phyloP scores from a whole-genome alignment of 1,140 invertebrate species.

The Diorhabda elongata region DNA sequence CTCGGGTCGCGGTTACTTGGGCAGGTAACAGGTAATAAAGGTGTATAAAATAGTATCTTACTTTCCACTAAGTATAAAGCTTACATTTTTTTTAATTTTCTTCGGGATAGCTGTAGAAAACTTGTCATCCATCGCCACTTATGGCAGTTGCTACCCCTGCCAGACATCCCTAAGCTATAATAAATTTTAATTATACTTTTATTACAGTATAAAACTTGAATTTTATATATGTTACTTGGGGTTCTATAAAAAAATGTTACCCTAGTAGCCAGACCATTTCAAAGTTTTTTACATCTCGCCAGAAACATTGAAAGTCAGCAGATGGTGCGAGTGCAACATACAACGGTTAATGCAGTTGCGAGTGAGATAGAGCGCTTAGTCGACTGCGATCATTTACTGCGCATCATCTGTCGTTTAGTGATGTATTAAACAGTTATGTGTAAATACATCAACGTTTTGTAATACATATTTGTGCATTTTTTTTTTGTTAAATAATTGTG shows the following conservation, averaged over 20 bases:
- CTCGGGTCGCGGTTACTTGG: no score
- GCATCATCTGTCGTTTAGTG: neutral
- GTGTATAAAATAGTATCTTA: no score
- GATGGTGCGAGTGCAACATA: neutral
- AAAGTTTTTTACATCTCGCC: neutral
- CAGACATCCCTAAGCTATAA: no score
- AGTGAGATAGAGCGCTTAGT: slow-evolving; percentile 3
- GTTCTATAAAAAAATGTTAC: slow-evolving; percentile 1
- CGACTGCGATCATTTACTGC: neutral
- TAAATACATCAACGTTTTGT: slow-evolving; percentile 3
- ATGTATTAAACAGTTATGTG: neutral
- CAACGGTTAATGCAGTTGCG: neutral
- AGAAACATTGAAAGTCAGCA: neutral
- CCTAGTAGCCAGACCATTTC: neutral
- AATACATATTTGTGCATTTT: neutral
- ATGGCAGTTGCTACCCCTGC: no score
- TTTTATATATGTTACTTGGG: slow-evolving; percentile 4
- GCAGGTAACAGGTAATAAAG: no score
- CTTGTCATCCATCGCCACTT: no score
- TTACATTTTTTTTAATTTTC: no score
- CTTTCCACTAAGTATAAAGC: no score
- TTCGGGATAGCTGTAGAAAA: no score
- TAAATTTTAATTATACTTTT: no score
- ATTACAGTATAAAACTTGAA: no score
- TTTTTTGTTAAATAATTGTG: no score